A percentile compares a stretch with the other conserved stretches of the same genome.
Conservation (phyloP, 2,888 invertebrate species). For the Agonum fuliginosum region DNA sequence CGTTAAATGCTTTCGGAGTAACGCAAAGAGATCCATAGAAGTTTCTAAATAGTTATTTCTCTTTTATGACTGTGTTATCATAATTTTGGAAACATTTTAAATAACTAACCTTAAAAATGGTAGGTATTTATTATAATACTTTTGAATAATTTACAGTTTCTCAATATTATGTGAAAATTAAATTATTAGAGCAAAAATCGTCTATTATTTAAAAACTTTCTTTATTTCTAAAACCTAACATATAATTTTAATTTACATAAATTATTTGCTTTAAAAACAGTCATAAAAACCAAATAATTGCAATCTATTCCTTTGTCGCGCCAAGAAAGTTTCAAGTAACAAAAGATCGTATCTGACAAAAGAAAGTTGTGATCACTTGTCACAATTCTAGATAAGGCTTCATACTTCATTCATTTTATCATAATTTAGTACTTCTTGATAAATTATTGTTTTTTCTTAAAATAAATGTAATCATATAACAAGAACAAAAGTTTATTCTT, state of each 20-base stretch:
- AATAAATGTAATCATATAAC: too few species aligned
- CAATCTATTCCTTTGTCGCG: constrained; percentile 8
- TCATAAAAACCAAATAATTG: neutral
- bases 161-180: constrained; percentile 8
- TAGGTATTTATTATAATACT: constrained; percentile 1
- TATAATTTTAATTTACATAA: constrained; percentile 23
- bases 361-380: constrained; percentile 4
- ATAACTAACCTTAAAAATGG: neutral
- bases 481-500: too few species aligned
- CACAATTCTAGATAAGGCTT: neutral
- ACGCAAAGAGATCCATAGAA: neutral
- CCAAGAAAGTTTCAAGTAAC: constrained; percentile 7
- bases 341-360: constrained; percentile 4
- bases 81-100: too few species aligned
- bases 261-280: constrained; percentile 2
- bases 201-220: neutral
- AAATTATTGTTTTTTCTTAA: constrained; percentile 8
- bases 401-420: neutral
- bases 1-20: neutral
- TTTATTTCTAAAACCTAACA: neutral
- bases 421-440: neutral
- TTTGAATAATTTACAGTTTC: neutral
- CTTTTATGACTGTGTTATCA: too few species aligned
- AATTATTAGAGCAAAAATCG: constrained; percentile 36
- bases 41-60: too few species aligned